Percentiles rank a stretch among this genome's conserved stretches.
Conservation (phyloP, 2,113 vertebrate species). For the Cynocephalus volans region DNA sequence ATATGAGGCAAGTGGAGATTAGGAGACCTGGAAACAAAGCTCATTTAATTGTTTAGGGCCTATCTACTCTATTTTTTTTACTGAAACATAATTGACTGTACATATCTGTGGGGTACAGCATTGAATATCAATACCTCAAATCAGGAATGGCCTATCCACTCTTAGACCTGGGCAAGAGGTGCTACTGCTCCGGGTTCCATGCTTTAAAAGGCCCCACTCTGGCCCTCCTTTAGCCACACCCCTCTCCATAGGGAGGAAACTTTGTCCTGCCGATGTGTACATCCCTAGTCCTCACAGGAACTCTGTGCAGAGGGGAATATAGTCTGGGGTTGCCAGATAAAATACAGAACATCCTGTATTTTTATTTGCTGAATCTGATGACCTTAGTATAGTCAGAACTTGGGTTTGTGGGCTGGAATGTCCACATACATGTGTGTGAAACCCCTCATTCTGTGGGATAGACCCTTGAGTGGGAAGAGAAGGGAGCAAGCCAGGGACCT, state of each 20-base stretch:
- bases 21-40: not conserved
- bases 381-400: not conserved
- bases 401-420: not conserved
- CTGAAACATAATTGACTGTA: no score
- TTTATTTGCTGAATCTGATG: constrained; percentile 4
- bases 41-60: not conserved
- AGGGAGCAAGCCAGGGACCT: not conserved
- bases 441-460: not conserved
- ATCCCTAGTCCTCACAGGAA: not conserved
- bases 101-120: no score
- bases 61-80: not conserved
- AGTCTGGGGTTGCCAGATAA: not conserved
- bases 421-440: not conserved
- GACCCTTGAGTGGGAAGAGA: not conserved
- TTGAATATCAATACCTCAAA: no score
- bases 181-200: not conserved
- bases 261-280: not conserved
- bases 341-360: not conserved
- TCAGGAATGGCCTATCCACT: not conserved
- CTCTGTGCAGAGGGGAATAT: not conserved
- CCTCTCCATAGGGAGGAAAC: not conserved
- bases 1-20: not conserved
- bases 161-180: not conserved
- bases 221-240: not conserved
- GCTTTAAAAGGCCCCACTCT: not conserved